Conservation (phyloP, 92 coral and sea anemone genomes). For the Umimayanthus kanabou region DNA sequence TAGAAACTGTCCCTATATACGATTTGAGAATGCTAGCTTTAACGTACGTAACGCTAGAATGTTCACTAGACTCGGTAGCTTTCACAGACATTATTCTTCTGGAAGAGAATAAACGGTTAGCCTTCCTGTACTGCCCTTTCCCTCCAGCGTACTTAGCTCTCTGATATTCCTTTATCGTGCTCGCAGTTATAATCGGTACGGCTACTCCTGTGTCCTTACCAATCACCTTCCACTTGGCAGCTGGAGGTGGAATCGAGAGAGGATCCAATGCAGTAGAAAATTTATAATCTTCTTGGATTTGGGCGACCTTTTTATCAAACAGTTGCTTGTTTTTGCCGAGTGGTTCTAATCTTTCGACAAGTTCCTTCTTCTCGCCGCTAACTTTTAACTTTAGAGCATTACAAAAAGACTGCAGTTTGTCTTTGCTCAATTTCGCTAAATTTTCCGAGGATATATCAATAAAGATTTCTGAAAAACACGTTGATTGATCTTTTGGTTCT, state of each 20-base stretch:
- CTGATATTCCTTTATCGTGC: conserved; percentile 39
- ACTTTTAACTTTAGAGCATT: conserved; percentile 8
- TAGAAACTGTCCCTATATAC: too few species aligned
- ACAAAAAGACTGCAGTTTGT: too few species aligned
- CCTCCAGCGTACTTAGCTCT: conserved; percentile 53
- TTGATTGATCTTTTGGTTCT: too few species aligned
- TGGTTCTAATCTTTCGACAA: conserved; percentile 49
- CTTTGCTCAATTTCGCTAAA: too few species aligned
- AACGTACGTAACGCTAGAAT: conserved; percentile 32
- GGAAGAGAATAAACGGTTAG: conserved; percentile 46
- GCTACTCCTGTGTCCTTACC: conserved; percentile 24
- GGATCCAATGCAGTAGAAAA: conserved; percentile 56
- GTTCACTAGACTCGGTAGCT: conserved; percentile 34
- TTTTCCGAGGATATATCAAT: too few species aligned
- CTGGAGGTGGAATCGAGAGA: conserved; percentile 36
- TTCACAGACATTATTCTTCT: conserved; percentile 56
- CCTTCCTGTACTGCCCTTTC: conserved; percentile 60
- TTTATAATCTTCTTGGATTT: conserved; percentile 47
- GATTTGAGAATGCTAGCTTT: conserved; percentile 41
- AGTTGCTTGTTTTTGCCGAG: conserved; percentile 35
- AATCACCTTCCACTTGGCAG: conserved; percentile 40
- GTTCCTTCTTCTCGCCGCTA: conserved; percentile 50
- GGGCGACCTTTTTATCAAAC: conserved; percentile 44
- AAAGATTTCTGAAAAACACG: too few species aligned
- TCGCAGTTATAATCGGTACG: conserved; percentile 44